Evolutionary conservation across 2,113 vertebrate genomes (phyloP).

Genomic region (Pristiophorus japonicus): DNA sequence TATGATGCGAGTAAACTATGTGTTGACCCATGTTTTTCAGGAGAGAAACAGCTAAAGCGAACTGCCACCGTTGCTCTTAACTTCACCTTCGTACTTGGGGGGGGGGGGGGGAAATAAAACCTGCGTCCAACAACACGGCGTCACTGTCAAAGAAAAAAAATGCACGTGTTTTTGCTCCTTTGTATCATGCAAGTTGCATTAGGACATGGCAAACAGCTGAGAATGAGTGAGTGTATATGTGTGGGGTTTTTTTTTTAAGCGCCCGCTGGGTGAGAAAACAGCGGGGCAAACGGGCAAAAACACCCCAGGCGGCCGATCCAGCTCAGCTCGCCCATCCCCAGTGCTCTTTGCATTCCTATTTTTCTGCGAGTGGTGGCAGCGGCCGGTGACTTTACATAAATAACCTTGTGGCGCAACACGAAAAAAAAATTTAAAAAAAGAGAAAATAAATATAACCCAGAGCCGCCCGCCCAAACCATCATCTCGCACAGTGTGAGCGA

Average conservation of each 20-base stretch:
- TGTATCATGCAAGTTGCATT: background rate
- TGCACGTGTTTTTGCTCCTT: background rate
- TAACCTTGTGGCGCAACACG: background rate
- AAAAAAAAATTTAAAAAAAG: no score
- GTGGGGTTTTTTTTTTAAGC: background rate
- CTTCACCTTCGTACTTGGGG: background rate
- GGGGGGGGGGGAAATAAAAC: background rate
- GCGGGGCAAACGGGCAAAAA: background rate
- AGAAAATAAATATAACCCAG: no score
- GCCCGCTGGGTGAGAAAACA: background rate
- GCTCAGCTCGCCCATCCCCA: background rate
- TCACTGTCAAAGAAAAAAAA: background rate
- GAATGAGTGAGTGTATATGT: background rate
- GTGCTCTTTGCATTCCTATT: background rate
- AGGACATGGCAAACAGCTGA: background rate
- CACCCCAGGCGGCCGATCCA: background rate
- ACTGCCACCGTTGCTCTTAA: no score
- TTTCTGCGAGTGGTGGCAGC: background rate
- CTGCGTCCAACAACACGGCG: background rate
- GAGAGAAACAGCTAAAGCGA: no score
- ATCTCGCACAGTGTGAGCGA: background rate
- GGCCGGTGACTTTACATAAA: background rate
- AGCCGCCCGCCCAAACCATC: background rate
- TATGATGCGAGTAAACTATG: background rate
- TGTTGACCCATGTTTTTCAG: background rate